These are phyloP conservation scores for Myxocyprinus asiaticus DNA, from an alignment of 2,113 vertebrate species.

Conservation along the genomic window DNA sequence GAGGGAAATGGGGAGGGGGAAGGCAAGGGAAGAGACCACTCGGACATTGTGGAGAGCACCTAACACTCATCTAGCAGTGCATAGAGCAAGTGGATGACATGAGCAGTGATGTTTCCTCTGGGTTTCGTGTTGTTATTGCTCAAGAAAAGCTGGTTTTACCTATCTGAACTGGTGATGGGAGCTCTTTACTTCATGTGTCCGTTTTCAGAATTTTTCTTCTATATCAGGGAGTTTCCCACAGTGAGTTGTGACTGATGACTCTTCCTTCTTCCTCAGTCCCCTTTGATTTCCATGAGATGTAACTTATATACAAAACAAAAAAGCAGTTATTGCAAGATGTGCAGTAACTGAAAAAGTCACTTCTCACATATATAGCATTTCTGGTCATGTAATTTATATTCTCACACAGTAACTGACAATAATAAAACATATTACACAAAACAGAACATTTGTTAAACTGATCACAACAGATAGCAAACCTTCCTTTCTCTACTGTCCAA, in stretches of 20 bases:
- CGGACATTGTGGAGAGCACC: slow-evolving; percentile 32
- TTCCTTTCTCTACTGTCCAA: no score
- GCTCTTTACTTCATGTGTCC: neutral
- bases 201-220: no score
- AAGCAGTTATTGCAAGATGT: neutral
- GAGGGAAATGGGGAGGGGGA: slow-evolving; percentile 57
- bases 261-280: neutral
- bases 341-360: neutral
- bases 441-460: no score
- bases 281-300: neutral
- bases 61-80: neutral
- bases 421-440: no score
- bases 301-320: neutral
- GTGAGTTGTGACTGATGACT: no score
- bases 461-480: no score
- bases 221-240: no score
- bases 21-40: slow-evolving; percentile 53
- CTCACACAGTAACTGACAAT: no score
- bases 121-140: no score
- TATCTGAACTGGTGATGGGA: neutral
- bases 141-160: no score
- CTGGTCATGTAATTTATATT: no score
- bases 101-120: no score
- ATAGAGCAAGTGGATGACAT: neutral
- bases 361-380: neutral